Evolutionary conservation across 2,113 vertebrate genomes (phyloP).

Genomic region (Perca fluviatilis): DNA sequence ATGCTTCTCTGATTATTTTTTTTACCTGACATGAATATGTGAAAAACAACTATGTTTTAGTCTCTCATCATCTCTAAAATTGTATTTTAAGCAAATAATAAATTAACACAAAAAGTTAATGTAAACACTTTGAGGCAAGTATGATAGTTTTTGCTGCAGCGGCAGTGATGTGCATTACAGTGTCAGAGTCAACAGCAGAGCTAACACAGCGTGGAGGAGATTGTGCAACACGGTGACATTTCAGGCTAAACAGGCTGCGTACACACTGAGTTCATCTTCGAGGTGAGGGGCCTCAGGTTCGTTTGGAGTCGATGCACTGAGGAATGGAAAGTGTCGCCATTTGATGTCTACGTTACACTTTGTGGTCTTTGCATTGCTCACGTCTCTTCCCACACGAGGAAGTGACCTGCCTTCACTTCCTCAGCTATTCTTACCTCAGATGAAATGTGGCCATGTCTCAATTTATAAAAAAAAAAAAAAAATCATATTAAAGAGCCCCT

Average conservation of each 20-base stretch:
- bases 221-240: slow-evolving; percentile 70
- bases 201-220: background rate
- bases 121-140: background rate
- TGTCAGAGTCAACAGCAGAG: background rate
- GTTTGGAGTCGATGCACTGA: slow-evolving; percentile 7
- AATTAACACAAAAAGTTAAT: too few relatives aligned
- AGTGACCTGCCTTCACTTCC: slow-evolving; percentile 28
- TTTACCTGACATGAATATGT: background rate
- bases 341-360: background rate
- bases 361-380: slow-evolving; percentile 20
- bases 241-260: background rate
- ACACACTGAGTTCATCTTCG: slow-evolving; percentile 19
- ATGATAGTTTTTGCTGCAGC: background rate
- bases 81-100: background rate
- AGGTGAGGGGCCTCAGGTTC: background rate
- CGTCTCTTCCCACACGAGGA: slow-evolving; percentile 4
- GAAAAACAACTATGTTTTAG: background rate
- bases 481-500: too few relatives aligned
- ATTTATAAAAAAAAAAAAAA: background rate
- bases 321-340: slow-evolving; percentile 44
- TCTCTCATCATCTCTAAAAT: background rate
- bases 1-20: background rate
- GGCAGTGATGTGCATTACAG: background rate
- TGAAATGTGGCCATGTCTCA: too few relatives aligned
- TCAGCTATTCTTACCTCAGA: background rate